A percentile compares a stretch with the other conserved stretches of the same genome.
Conservation (phyloP, 2,888 invertebrate species). For the Baronia brevicornis region DNA sequence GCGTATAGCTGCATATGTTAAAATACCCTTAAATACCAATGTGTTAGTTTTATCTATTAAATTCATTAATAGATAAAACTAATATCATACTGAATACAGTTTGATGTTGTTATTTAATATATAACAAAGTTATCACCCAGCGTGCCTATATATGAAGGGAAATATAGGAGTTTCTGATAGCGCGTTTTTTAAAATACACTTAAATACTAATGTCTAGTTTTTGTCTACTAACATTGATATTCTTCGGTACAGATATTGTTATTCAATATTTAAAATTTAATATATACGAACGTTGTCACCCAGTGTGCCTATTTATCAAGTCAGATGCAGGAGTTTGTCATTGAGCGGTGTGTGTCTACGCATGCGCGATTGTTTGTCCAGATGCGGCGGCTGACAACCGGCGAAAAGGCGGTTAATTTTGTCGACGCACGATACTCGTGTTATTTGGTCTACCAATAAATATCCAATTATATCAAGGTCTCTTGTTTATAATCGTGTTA, state of each 20-base stretch:
- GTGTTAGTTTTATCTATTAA: too few species aligned
- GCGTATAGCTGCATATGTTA: too few species aligned
- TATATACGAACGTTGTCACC: constrained; percentile 17
- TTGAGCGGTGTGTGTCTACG: constrained; percentile 44
- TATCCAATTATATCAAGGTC: too few species aligned
- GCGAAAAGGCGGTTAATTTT: constrained; percentile 17
- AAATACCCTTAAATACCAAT: too few species aligned
- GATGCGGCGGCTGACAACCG: constrained; percentile 23
- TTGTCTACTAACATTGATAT: neutral
- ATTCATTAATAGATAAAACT: too few species aligned
- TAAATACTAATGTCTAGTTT: neutral
- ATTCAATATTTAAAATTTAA: constrained; percentile 8
- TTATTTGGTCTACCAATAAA: constrained; percentile 12
- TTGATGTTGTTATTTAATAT: too few species aligned
- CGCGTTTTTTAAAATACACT: too few species aligned
- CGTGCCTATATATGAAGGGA: too few species aligned
- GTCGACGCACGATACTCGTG: constrained; percentile 13
- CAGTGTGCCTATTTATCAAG: constrained; percentile 25
- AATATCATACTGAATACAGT: too few species aligned
- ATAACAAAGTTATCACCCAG: too few species aligned
- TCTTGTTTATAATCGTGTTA: too few species aligned
- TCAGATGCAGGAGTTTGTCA: constrained; percentile 53
- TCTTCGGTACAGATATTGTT: neutral
- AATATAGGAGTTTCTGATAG: too few species aligned
- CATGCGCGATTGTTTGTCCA: constrained; percentile 56